Conservation (phyloP, 2,113 vertebrate species). For the Microcebus lehilahytsara region DNA sequence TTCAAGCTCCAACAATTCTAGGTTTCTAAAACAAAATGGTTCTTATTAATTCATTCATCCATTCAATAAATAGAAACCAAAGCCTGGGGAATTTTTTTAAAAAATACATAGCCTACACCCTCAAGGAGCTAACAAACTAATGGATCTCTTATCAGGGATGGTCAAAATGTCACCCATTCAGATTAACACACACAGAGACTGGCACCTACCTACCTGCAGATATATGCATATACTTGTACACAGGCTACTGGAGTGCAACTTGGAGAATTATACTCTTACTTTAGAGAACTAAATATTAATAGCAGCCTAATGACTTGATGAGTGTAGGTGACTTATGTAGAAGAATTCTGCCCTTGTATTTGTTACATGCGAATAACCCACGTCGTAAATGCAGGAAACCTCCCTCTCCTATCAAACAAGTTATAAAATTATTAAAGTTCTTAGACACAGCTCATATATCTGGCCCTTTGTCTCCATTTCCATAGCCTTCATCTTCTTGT, state of each 20-base stretch:
- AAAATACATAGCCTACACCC: not conserved
- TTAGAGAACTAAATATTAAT: conserved; percentile 5
- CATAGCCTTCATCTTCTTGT: not conserved
- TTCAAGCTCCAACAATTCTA: conserved; percentile 27
- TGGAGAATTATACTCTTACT: not conserved
- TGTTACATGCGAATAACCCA: not conserved
- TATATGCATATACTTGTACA: not conserved
- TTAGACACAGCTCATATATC: not conserved
- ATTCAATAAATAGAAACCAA: not conserved
- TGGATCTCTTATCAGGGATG: not conserved
- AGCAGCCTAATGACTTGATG: not conserved
- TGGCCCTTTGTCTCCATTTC: not conserved
- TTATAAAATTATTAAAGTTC: not conserved
- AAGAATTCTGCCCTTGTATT: not conserved
- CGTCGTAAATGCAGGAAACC: not conserved
- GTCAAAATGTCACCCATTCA: not conserved
- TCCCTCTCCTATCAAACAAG: not conserved
- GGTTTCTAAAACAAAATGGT: conserved; percentile 27
- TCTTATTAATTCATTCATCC: not conserved
- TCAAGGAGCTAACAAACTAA: conserved; percentile 7
- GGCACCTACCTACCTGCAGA: not conserved
- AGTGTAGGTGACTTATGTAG: not conserved
- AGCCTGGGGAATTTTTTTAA: not conserved
- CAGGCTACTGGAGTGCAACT: not conserved
- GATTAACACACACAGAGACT: not conserved